Conservation (phyloP, 2,888 invertebrate species). For the Polydrusus pterygomalis region DNA sequence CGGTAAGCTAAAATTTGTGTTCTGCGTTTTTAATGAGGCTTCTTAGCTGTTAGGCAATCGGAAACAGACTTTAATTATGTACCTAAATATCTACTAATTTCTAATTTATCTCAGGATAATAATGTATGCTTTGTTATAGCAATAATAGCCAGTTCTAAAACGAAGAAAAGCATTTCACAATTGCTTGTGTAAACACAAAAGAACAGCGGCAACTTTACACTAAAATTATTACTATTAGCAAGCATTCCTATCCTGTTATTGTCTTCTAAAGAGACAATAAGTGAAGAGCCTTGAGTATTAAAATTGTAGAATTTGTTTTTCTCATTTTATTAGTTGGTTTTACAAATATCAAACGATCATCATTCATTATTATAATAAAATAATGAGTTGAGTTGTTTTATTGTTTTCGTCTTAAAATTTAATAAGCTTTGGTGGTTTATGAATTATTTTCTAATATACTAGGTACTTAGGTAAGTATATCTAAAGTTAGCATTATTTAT, state of each 20-base stretch:
- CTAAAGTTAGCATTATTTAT: no score
- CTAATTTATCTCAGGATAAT: no score
- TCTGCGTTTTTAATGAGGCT: no score
- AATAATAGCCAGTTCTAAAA: background rate
- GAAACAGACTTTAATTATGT: no score
- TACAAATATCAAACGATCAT: background rate
- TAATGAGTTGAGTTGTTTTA: background rate
- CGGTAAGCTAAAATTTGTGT: no score
- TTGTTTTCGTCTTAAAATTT: background rate
- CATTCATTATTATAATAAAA: background rate
- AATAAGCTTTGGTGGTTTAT: background rate
- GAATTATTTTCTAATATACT: background rate
- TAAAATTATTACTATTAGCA: background rate
- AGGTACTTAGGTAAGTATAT: no score
- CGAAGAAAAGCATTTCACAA: slow-evolving; percentile 1
- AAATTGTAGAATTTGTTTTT: background rate
- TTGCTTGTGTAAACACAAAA: background rate
- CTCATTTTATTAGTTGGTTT: background rate
- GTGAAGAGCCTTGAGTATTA: slow-evolving; percentile 3
- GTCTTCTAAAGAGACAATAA: background rate
- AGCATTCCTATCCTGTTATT: background rate
- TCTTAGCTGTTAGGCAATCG: no score
- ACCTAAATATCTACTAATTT: no score
- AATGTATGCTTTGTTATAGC: no score
- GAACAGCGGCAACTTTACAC: background rate